These are phyloP conservation scores for Azorinus chamasolen DNA, from an alignment of 2,888 invertebrate species.

Conservation along the genomic window DNA sequence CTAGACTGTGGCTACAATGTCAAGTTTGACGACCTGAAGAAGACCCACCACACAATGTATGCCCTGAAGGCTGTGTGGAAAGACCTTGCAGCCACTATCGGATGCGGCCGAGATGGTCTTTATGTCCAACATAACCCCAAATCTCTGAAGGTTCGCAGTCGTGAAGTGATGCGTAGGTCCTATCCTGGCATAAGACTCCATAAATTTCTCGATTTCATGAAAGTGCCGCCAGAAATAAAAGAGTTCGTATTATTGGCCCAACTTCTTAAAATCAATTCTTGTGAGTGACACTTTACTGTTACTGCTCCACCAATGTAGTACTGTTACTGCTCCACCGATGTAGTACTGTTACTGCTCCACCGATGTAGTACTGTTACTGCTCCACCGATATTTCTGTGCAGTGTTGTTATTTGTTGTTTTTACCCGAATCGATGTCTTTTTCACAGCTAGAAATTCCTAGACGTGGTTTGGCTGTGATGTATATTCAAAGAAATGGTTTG, in stretches of 20 bases:
- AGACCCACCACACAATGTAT: conserved; percentile 54
- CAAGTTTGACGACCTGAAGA: conserved; percentile 53
- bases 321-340: no score
- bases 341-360: no score
- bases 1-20: conserved; percentile 60
- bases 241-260: conserved; percentile 40
- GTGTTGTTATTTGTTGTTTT: no score
- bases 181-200: conserved; percentile 53
- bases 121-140: conserved; percentile 51
- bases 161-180: conserved; percentile 45
- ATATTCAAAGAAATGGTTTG: no score
- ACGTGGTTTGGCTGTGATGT: no score
- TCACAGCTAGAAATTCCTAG: no score
- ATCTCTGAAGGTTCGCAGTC: conserved; percentile 36
- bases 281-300: conserved; percentile 6
- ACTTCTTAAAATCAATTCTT: conserved; percentile 14
- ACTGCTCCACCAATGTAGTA: no score
- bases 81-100: conserved; percentile 58
- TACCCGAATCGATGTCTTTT: no score
- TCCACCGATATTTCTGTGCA: no score
- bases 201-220: conserved; percentile 51
- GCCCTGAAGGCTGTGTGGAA: conserved; percentile 56
- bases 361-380: no score
- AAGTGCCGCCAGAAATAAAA: conserved; percentile 47
- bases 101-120: conserved; percentile 51